These are phyloP conservation scores for Halichoerus grypus DNA, from an alignment of 2,113 vertebrate genomes.

Conservation along the genomic window DNA sequence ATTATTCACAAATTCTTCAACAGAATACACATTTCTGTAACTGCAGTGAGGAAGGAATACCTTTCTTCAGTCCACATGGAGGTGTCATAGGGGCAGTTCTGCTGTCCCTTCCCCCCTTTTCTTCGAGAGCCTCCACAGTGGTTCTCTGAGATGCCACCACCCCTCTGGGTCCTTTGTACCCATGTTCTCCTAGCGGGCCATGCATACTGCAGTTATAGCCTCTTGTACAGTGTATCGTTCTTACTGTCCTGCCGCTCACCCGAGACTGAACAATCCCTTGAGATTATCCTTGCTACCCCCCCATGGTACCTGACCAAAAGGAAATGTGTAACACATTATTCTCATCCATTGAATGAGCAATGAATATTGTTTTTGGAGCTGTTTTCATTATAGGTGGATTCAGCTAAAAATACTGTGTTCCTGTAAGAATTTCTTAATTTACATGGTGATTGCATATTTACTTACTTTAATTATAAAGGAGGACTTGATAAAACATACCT, in stretches of 20 bases:
- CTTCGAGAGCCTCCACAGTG: neutral
- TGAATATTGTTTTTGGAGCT: neutral
- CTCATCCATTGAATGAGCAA: neutral
- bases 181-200: neutral
- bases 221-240: neutral
- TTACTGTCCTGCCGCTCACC: neutral
- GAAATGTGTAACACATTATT: neutral
- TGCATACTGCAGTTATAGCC: neutral
- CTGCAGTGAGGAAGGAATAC: neutral
- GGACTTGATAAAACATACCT: neutral
- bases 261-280: neutral
- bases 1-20: neutral
- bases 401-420: neutral
- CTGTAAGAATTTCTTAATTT: neutral
- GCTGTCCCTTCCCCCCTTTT: neutral
- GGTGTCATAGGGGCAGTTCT: neutral
- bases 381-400: neutral
- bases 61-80: neutral
- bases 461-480: conserved; percentile 27
- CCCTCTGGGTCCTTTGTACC: neutral
- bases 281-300: neutral
- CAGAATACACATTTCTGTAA: neutral
- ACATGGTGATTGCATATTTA: neutral
- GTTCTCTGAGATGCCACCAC: neutral
- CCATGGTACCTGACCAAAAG: neutral